These are phyloP conservation scores for Hirtodrosophila cameraria DNA, from an alignment of 2,888 invertebrate species.

Conservation along the genomic window DNA sequence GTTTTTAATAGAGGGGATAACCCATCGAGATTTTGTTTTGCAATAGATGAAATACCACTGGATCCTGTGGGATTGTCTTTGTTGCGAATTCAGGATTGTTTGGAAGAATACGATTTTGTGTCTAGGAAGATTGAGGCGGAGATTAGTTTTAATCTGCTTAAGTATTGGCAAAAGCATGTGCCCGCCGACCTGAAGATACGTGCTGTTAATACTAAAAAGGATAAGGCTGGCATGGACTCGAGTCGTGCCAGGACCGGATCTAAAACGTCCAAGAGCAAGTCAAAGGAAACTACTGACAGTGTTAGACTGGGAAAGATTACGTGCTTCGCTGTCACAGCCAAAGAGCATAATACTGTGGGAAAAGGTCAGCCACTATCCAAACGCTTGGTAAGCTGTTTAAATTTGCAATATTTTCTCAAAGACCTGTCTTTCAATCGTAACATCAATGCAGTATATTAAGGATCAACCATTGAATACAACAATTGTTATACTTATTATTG, in stretches of 20 bases:
- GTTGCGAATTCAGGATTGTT: slow-evolving; percentile 35
- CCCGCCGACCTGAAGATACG: slow-evolving; percentile 52
- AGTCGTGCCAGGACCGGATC: slow-evolving; percentile 3
- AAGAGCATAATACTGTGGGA: slow-evolving; percentile 65
- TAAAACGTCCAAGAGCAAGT: slow-evolving; percentile 5
- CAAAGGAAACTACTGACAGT: slow-evolving; percentile 33
- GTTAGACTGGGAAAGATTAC: slow-evolving; percentile 23
- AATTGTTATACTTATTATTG: slow-evolving; percentile 70
- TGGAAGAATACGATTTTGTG: slow-evolving; percentile 37
- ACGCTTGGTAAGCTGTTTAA: slow-evolving; percentile 51
- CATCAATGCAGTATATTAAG: slow-evolving; percentile 56
- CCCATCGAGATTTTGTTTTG: too few relatives aligned
- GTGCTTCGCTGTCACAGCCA: slow-evolving; percentile 42
- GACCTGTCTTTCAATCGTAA: neutral
- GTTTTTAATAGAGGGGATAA: neutral
- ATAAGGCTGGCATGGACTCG: neutral
- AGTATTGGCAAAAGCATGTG: slow-evolving; percentile 46
- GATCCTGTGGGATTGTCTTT: slow-evolving; percentile 35
- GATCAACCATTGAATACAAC: slow-evolving; percentile 63
- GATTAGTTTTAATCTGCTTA: slow-evolving; percentile 46
- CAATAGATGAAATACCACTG: slow-evolving; percentile 8
- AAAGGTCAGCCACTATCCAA: slow-evolving; percentile 46
- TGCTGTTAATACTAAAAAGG: neutral
- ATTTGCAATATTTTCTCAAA: neutral
- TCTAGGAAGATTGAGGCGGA: slow-evolving; percentile 44